Percentiles rank a stretch among this genome's conserved stretches.
These are phyloP conservation scores for Elephantulus edwardii DNA, from an alignment of 2,113 vertebrate genomes.

Conservation along the genomic window DNA sequence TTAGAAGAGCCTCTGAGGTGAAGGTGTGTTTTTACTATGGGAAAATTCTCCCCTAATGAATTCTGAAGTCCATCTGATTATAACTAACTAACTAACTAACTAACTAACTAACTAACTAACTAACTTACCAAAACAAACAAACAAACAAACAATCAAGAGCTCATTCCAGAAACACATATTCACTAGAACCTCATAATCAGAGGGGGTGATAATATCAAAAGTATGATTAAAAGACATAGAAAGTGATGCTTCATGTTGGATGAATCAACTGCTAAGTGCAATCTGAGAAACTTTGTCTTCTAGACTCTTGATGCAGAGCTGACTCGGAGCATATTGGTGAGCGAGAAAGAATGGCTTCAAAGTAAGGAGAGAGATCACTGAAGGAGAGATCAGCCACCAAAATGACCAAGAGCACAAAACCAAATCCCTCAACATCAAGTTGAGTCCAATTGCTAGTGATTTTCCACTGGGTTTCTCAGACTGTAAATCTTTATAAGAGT, in stretches of 20 bases:
- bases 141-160: too few relatives aligned
- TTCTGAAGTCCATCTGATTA: not conserved
- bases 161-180: not conserved
- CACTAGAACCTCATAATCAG: not conserved
- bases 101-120: too few relatives aligned
- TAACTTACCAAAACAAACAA: too few relatives aligned
- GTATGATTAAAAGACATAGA: not conserved
- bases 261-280: not conserved
- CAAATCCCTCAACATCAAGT: too few relatives aligned
- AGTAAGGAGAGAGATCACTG: not conserved
- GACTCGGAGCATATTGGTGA: not conserved
- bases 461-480: too few relatives aligned
- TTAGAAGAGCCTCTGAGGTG: not conserved
- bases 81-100: too few relatives aligned
- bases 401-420: too few relatives aligned
- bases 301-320: not conserved
- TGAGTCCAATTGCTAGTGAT: too few relatives aligned
- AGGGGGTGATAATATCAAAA: not conserved
- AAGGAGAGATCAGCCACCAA: not conserved
- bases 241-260: not conserved
- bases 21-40: not conserved
- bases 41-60: not conserved
- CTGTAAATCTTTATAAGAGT: too few relatives aligned
- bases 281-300: not conserved
- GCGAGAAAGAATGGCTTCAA: not conserved